Evolutionary conservation across 2,888 invertebrate species (phyloP), one percentile per base, ranked within the genome.

Genomic region (Pegoplata infirma): DNA sequence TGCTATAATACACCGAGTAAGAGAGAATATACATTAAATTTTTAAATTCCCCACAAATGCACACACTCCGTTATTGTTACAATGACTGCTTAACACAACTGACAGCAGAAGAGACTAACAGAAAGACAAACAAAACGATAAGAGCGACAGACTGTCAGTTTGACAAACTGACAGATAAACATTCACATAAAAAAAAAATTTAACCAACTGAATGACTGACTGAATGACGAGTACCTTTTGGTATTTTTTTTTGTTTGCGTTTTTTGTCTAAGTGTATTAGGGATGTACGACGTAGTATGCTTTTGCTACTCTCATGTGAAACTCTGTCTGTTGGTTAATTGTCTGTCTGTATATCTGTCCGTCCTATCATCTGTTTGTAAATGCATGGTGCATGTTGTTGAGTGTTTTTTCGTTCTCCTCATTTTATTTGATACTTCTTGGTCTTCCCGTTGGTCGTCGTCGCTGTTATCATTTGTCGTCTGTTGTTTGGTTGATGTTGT

Each of bases 361-460:
- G 51, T 16, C 44, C 47, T 32, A 51, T 49, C 36, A 49, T 61
- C n/a, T 64, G 63, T 5, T 21, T 59, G 51, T 74, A 32, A 66
- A 66, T 23, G 58, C 66, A 21, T 44, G 46, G 16, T 61, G 53
- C 59, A 71, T 71, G 51, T 49, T 66, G 55, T 47, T 23, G 46
- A 55, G 53, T 46, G 16, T 76, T 44, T 40, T 17, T 63, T 32
- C n/a, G n/a, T 23, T 61, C 23, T 63, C 46, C 36, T 10, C 28
- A 73, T 58, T 56, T 64, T 32, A 58, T 51, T 64, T 55, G 56
- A 53, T 47, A 69, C 21, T 25, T 63, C 55, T 32, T 21, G 49
- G 12, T 49, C 55, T 78, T 64, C 51, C 73, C 63, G 77, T 73
- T 78, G 73, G 73, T 74, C 72, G 56, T 53, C 68, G 73, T 74